These are phyloP conservation scores for Limnephilus marmoratus DNA, from an alignment of 2,888 invertebrate genomes.

Conservation along the genomic window DNA sequence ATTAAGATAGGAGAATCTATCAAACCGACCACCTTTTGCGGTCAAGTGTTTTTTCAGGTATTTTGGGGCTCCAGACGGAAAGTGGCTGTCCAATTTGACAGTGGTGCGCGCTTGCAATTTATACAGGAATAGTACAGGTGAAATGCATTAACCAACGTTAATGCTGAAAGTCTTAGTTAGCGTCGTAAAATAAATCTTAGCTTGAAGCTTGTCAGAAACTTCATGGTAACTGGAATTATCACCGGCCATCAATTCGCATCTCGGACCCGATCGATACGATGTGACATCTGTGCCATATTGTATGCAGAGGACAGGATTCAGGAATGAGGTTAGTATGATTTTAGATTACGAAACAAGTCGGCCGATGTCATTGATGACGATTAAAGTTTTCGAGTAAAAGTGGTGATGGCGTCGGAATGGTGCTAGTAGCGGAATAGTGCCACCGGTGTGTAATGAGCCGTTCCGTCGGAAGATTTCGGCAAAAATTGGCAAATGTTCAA, in stretches of 20 bases:
- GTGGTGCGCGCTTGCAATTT: too few relatives aligned
- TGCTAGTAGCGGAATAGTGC: slow-evolving; percentile 48
- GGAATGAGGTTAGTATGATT: slow-evolving; percentile 4
- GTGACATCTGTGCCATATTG: background rate
- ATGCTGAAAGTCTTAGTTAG: background rate
- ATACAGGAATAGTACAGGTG: background rate
- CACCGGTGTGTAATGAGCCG: slow-evolving; percentile 53
- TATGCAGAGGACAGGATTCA: background rate
- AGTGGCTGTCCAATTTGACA: too few relatives aligned
- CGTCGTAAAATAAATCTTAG: background rate
- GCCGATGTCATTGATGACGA: slow-evolving; percentile 35
- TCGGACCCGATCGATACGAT: background rate
- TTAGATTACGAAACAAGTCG: slow-evolving; percentile 11
- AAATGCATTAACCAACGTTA: background rate
- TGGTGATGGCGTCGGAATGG: slow-evolving; percentile 24
- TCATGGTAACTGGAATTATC: background rate
- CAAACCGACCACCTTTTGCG: too few relatives aligned
- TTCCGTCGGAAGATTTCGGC: slow-evolving; percentile 41
- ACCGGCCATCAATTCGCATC: background rate
- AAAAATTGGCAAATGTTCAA: slow-evolving; percentile 59
- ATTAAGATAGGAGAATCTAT: too few relatives aligned
- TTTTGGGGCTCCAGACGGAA: too few relatives aligned
- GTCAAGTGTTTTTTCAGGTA: too few relatives aligned
- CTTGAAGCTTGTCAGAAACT: background rate
- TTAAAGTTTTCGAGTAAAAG: slow-evolving; percentile 35